Percentiles rank a stretch among this genome's conserved stretches.
Evolutionary conservation across 1,140 invertebrate genomes (phyloP).

Genomic region (Armadillidium nasatum): DNA sequence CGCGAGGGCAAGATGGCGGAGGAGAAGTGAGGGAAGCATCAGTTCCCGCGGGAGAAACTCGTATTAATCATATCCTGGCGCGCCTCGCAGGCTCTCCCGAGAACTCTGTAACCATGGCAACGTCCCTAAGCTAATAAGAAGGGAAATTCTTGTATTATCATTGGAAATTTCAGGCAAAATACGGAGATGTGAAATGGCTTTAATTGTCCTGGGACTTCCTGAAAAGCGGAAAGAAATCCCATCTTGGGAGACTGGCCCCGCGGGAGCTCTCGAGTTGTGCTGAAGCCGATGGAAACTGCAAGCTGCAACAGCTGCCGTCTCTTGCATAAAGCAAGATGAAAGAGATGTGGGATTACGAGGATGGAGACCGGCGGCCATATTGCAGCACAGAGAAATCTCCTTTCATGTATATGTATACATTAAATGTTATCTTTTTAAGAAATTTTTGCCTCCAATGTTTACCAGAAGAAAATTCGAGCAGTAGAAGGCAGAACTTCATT

Average conservation of each 20-base stretch:
- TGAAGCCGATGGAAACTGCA: background rate
- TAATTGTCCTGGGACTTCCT: conserved; percentile 7
- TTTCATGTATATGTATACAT: background rate
- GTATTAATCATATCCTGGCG: conserved; percentile 12
- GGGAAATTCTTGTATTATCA: conserved; percentile 13
- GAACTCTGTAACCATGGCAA: conserved; percentile 2
- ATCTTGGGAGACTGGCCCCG: background rate
- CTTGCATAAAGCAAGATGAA: background rate
- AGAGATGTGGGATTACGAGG: background rate
- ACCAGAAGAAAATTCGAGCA: too few relatives aligned
- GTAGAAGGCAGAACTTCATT: too few relatives aligned
- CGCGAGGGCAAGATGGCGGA: background rate
- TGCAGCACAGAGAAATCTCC: background rate
- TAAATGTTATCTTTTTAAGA: background rate
- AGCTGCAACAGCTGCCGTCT: background rate
- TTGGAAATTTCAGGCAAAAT: conserved; percentile 5
- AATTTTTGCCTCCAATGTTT: too few relatives aligned
- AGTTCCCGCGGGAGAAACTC: background rate
- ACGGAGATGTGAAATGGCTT: conserved; percentile 8
- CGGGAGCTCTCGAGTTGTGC: background rate
- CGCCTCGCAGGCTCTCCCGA: background rate
- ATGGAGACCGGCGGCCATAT: background rate
- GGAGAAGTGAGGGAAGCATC: background rate
- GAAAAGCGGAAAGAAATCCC: conserved; percentile 9
- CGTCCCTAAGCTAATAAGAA: conserved; percentile 9